Percentiles rank a stretch among this genome's conserved stretches.
These are phyloP conservation scores for Gorilla gorilla DNA, from an alignment of 2,113 vertebrate genomes.

Conservation along the genomic window DNA sequence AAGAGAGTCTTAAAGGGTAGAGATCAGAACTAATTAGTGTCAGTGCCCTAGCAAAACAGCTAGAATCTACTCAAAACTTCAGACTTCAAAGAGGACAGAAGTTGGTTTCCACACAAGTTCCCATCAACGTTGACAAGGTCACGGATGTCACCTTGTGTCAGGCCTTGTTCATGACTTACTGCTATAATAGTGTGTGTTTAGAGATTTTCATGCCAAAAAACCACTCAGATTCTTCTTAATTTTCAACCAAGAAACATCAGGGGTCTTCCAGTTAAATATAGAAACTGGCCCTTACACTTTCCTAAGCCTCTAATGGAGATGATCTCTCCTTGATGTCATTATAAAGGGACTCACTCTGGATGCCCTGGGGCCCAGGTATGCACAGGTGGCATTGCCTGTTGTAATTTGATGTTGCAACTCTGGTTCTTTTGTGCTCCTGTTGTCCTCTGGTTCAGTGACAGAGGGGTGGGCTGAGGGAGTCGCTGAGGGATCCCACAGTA, in stretches of 20 bases:
- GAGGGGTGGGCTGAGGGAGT: background rate
- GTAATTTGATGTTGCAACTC: background rate
- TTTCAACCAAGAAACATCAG: conserved; percentile 11
- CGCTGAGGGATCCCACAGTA: background rate
- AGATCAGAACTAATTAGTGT: conserved; percentile 53
- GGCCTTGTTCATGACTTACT: conserved; percentile 21
- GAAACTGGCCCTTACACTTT: conserved; percentile 9
- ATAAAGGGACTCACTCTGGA: background rate
- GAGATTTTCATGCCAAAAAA: conserved; percentile 39
- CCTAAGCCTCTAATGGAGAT: background rate
- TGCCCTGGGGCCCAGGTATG: background rate
- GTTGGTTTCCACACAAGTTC: conserved; percentile 41
- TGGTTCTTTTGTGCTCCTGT: background rate
- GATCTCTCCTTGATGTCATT: background rate
- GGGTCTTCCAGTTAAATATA: background rate
- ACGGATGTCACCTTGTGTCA: background rate
- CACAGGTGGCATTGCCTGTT: background rate
- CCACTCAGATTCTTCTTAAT: conserved; percentile 4
- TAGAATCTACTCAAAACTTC: background rate
- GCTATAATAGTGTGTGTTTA: conserved; percentile 18
- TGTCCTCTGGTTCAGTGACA: background rate
- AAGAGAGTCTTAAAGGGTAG: conserved; percentile 42
- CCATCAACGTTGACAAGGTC: conserved; percentile 43
- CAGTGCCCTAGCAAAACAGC: background rate
- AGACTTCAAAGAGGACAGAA: conserved; percentile 54